Base-by-base conservation (phyloP, 2,888 invertebrate genomes). In the Molanna angustata region DNA sequence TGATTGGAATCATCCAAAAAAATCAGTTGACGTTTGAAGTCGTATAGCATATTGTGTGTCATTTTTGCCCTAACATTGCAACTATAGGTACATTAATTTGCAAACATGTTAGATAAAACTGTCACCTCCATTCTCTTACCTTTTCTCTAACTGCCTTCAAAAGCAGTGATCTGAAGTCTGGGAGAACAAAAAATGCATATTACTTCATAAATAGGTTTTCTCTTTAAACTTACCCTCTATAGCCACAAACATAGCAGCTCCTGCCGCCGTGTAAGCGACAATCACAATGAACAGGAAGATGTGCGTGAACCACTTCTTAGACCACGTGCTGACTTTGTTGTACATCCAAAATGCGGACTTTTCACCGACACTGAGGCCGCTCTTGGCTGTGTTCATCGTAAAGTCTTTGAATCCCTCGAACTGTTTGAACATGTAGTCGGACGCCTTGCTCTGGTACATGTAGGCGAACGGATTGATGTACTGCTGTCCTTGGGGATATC, bases 231-330 rank as follows among this genome's bases (percentile, higher is more conserved):
- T 65, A 86, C 90, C 86, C 78, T 94, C 94, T 39, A 94, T 74
- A 47, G 84, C 78, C 63, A 83, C 79, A 69, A 95, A 94, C 22
- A 92, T 71, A 41, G 84, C 71, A 1, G 92, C 94, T 20, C 95
- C 95, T 21, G 88, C 82, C 54, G 88, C 74, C 63, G 88, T 91
- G 69, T 93, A 95, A 48, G 85, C 69, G 49, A 85, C 72, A 56
- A 94, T 80, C 62, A 93, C 83, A 62, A 89, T 67, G 62, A 88
- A 81, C 64, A 94, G 78, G 69, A 92, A 92, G 56, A 91, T 83
- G 71, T 94, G 93, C 32, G 93, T 93, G 67, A 94, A 92, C 92
- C 93, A 93, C 65, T 82, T 83, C 64, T 82, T 84, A 1, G 91
- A 92, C 74, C 85, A 83, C 49, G 82, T 73, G 64, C 86, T 83